Conservation (phyloP, 2,113 vertebrate species). For the Diphyllodes magnificus region DNA sequence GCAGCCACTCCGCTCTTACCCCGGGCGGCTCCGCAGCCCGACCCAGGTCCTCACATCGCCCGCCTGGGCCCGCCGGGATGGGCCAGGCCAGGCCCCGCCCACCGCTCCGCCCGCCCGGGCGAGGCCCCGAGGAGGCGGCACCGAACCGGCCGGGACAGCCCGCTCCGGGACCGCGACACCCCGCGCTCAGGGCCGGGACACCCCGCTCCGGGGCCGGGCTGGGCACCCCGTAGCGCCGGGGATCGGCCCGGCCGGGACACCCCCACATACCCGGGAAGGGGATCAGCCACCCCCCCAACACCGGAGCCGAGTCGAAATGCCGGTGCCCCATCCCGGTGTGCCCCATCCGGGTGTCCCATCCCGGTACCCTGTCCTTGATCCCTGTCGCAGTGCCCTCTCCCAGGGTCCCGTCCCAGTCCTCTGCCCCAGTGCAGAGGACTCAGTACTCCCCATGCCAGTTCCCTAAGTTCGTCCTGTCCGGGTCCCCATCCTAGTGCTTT, state of each 20-base stretch:
- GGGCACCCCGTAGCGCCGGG: too few relatives aligned
- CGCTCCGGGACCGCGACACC: neutral
- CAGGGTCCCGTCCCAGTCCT: too few relatives aligned
- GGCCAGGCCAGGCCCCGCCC: neutral
- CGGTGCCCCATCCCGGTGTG: too few relatives aligned
- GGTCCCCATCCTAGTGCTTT: neutral
- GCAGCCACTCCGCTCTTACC: neutral
- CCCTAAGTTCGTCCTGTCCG: too few relatives aligned
- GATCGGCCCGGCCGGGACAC: neutral
- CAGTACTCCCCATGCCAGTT: neutral
- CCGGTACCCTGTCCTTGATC: neutral
- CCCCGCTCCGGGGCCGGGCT: neutral
- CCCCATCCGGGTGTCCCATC: too few relatives aligned
- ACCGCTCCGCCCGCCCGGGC: neutral
- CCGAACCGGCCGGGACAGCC: too few relatives aligned
- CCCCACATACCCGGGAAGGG: too few relatives aligned
- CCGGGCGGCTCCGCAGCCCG: neutral
- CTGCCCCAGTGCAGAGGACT: neutral
- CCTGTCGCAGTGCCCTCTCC: neutral
- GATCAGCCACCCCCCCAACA: accelerated
- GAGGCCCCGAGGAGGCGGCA: neutral
- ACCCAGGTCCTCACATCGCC: neutral
- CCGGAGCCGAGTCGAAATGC: neutral
- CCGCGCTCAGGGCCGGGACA: neutral
- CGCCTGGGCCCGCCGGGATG: neutral